Evolutionary conservation across 2,888 invertebrate species (phyloP), one percentile per base, ranked within the genome.

Genomic region (Sialis lutaria): DNA sequence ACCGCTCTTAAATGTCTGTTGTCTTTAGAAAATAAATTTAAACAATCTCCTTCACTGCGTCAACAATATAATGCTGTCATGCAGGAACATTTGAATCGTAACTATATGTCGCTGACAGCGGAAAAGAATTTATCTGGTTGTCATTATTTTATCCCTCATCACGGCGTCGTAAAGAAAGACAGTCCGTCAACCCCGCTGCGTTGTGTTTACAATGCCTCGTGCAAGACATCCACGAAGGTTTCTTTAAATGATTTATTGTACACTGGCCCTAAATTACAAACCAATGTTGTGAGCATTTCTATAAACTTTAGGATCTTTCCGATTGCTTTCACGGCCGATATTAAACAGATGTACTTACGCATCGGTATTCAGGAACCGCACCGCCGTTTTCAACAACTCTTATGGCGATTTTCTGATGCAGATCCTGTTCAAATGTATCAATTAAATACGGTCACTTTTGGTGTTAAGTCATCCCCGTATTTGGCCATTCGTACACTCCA

Each of bases 261-360:
- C 10, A 42, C 42, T 8, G 42, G 42, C 6, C 31, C 30, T 8
- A 42, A 42, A 22, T 31, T 42, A 13, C 42, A 42, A 42, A 31
- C 7, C 7, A 31, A 42, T 8, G 42, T 42, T 6, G 7, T 5
- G 5, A n/a, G 30, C 6, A 35, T 49, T 6, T 32, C 46, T 13
- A 6, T 50, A 32, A 35, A 8, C 1, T 46, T 49, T 35, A 33
- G 46, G 4, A 9, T 46, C 2, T 46, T 44, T 35, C 22, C 45
- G 9, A 31, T 46, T 4, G 50, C 9, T 1, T 46, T 49, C n/a
- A 46, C 46, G 5, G 42, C 46, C 1, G 50, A 50, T 32, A 42
- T 50, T 8, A 37, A 32, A 5, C 48, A 49, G 8, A 50, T 50
- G 49, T 50, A 45, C n/a, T 35, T 50, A 9, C 39, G 42, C n/a